phyloP scores from a whole-genome alignment of 2,888 invertebrate genomes.

The Atrina japonica region DNA sequence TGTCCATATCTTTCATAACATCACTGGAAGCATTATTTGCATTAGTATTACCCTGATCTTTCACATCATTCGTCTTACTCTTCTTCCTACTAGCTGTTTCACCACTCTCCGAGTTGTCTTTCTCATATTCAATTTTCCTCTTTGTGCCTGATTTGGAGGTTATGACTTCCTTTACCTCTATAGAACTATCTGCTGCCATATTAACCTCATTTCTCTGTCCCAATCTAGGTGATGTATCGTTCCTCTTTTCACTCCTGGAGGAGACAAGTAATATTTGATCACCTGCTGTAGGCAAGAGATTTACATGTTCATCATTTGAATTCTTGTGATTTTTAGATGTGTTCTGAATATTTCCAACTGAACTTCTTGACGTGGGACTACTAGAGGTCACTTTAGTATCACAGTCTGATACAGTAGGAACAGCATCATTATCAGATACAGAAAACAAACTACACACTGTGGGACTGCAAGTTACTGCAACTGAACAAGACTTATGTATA shows the following conservation, averaged over 20 bases:
- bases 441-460: too few species aligned
- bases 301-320: not conserved
- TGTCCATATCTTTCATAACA: constrained; percentile 3
- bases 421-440: too few species aligned
- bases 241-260: constrained; percentile 17
- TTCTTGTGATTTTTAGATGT: too few species aligned
- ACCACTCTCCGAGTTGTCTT: too few species aligned
- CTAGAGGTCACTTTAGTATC: too few species aligned
- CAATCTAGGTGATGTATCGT: not conserved
- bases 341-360: too few species aligned
- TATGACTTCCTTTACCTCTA: not conserved
- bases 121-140: not conserved
- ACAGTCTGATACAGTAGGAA: too few species aligned
- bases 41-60: constrained; percentile 4
- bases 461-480: too few species aligned
- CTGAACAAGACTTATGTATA: too few species aligned
- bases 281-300: constrained; percentile 2
- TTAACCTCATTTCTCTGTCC: not conserved
- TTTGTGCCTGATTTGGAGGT: not conserved
- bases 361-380: too few species aligned
- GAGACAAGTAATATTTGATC: constrained; percentile 13
- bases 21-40: not conserved
- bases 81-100: not conserved
- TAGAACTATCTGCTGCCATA: not conserved
- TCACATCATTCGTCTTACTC: not conserved